Evolutionary conservation across 1,140 invertebrate species (phyloP).

Genomic region (Drosophila ananassae): DNA sequence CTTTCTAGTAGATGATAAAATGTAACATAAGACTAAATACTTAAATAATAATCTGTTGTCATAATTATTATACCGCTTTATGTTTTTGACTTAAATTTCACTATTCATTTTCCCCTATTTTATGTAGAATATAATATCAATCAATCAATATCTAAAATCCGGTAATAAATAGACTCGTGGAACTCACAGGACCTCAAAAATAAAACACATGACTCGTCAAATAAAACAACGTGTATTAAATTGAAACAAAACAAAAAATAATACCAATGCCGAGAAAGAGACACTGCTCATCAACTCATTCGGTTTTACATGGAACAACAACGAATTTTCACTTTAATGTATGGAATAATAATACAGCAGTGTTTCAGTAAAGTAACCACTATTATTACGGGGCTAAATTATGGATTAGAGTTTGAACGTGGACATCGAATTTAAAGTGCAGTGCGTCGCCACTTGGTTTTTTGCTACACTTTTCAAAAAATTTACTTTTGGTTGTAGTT

Average conservation of each 20-base stretch:
- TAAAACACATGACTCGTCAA: slow-evolving; percentile 36
- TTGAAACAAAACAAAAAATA: slow-evolving; percentile 58
- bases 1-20: too few species aligned
- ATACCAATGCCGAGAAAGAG: slow-evolving; percentile 22
- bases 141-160: not conserved
- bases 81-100: too few species aligned
- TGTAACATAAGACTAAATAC: too few species aligned
- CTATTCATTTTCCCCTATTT: too few species aligned
- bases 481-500: slow-evolving; percentile 88
- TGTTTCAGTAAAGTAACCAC: slow-evolving; percentile 65
- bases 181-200: slow-evolving; percentile 1
- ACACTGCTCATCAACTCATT: slow-evolving; percentile 11
- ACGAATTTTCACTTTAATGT: slow-evolving; percentile 71
- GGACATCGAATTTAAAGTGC: slow-evolving; percentile 71
- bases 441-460: slow-evolving; percentile 10
- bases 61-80: too few species aligned
- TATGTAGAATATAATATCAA: not conserved
- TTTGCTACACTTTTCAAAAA: not conserved
- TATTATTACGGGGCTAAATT: slow-evolving; percentile 78
- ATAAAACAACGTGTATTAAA: slow-evolving; percentile 62
- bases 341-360: slow-evolving; percentile 80
- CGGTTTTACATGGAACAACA: slow-evolving; percentile 51
- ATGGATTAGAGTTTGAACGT: slow-evolving; percentile 65
- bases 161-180: not conserved
- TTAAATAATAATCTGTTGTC: too few species aligned